phyloP scores from a whole-genome alignment of 2,113 vertebrate species.

The Rhizomys pruinosus region DNA sequence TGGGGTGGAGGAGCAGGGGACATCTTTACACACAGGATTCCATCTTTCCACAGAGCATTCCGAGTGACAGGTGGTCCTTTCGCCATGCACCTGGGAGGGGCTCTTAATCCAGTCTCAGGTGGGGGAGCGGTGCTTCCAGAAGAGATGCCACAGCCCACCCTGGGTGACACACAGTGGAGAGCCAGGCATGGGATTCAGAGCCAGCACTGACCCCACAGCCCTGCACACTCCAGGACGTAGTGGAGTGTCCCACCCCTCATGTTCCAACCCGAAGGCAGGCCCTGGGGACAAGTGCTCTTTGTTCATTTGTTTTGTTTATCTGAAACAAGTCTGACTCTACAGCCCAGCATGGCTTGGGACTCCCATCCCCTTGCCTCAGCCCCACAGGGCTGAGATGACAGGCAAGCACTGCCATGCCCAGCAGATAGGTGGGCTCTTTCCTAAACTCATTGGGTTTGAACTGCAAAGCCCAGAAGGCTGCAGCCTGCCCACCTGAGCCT shows the following conservation, averaged over 20 bases:
- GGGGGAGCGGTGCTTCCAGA: neutral
- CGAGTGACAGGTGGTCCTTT: neutral
- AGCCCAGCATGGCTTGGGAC: too few species aligned
- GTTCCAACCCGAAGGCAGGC: fast-evolving
- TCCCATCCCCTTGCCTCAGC: neutral
- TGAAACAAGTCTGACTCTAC: neutral
- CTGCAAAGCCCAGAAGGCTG: neutral
- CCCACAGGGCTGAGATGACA: too few species aligned
- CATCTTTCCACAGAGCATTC: too few species aligned
- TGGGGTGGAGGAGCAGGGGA: fast-evolving
- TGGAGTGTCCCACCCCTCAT: neutral
- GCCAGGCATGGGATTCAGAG: neutral
- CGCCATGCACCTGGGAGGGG: fast-evolving
- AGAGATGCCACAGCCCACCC: neutral
- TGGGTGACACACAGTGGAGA: neutral
- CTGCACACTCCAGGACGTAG: neutral
- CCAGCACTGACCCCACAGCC: neutral
- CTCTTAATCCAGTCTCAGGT: neutral
- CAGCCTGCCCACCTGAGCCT: neutral
- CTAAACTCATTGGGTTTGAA: neutral
- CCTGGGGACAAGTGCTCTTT: neutral
- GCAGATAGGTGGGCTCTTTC: neutral
- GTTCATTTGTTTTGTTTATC: neutral
- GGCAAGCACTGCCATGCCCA: neutral
- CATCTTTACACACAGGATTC: too few species aligned